These are phyloP conservation scores for Acleris sparsana DNA, from an alignment of 2,888 invertebrate species.

Conservation along the genomic window DNA sequence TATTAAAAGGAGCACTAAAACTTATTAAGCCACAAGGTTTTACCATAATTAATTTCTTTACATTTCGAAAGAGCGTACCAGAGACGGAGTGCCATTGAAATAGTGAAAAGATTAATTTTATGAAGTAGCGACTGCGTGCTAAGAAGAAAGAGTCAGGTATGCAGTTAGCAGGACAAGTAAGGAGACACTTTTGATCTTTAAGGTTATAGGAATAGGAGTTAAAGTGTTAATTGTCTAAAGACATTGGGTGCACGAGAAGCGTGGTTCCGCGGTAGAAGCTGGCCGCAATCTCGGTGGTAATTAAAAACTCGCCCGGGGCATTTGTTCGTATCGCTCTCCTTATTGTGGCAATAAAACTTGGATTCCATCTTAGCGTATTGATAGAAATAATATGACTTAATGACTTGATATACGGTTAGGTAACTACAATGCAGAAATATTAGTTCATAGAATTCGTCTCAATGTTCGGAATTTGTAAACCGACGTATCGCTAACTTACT, in stretches of 20 bases:
- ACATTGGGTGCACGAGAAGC: slow-evolving; percentile 49
- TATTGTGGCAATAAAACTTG: slow-evolving; percentile 12
- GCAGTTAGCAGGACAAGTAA: neutral
- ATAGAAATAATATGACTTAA: neutral
- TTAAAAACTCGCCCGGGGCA: slow-evolving; percentile 59
- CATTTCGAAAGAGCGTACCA: slow-evolving; percentile 7
- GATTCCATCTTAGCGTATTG: slow-evolving; percentile 3
- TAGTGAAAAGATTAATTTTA: slow-evolving; percentile 43
- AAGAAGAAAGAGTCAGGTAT: slow-evolving; percentile 41
- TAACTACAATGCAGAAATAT: too few species aligned
- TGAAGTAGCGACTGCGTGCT: slow-evolving; percentile 31
- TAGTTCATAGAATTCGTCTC: too few species aligned
- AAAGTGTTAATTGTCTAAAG: neutral
- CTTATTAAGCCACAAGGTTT: slow-evolving; percentile 11
- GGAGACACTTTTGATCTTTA: neutral
- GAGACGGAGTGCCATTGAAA: slow-evolving; percentile 13
- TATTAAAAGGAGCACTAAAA: slow-evolving; percentile 6
- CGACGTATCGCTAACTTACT: too few species aligned
- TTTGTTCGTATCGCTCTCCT: slow-evolving; percentile 15
- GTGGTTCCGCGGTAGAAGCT: slow-evolving; percentile 36
- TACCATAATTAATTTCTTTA: slow-evolving; percentile 18
- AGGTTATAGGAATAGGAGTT: neutral
- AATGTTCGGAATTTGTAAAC: too few species aligned
- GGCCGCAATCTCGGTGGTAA: slow-evolving; percentile 60
- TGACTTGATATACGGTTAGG: neutral